These are phyloP conservation scores for Oscheius sp. DNA, from an alignment of 2,888 invertebrate genomes.

Conservation along the genomic window DNA sequence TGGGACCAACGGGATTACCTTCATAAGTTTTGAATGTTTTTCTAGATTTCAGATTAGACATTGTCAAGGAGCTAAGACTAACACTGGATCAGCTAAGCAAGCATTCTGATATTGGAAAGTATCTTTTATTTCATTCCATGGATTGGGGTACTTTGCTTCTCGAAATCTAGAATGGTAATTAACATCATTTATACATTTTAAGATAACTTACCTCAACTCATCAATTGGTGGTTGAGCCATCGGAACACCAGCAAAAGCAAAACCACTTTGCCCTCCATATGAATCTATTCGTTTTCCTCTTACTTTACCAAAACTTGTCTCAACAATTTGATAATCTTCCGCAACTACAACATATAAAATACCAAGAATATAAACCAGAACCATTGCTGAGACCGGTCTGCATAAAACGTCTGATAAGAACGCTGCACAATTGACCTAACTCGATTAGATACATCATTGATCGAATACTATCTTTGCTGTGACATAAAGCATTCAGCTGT, in stretches of 20 bases:
- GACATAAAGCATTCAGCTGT: too few species aligned
- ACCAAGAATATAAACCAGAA: too few species aligned
- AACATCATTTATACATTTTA: too few species aligned
- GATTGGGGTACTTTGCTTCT: not conserved
- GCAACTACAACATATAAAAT: too few species aligned
- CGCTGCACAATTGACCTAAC: too few species aligned
- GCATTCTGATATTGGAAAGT: conserved; percentile 3
- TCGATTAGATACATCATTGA: too few species aligned
- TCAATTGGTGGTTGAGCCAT: not conserved
- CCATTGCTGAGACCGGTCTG: too few species aligned
- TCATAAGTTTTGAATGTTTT: conserved; percentile 25
- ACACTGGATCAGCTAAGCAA: conserved; percentile 1
- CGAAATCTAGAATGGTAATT: not conserved
- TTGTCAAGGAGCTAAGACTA: not conserved
- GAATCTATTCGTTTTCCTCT: conserved; percentile 2
- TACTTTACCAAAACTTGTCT: not conserved
- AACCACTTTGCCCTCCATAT: not conserved
- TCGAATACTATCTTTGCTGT: too few species aligned
- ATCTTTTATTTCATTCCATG: not conserved
- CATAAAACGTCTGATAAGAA: too few species aligned
- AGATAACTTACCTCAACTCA: not conserved
- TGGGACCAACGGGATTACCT: conserved; percentile 16
- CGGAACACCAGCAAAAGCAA: not conserved
- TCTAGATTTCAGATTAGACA: conserved; percentile 18
- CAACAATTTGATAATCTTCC: not conserved